A percentile compares a stretch with the other conserved stretches of the same genome.
These are phyloP conservation scores for Sylvilagus floridanus DNA, from an alignment of 2,797 vertebrate species.

Conservation along the genomic window DNA sequence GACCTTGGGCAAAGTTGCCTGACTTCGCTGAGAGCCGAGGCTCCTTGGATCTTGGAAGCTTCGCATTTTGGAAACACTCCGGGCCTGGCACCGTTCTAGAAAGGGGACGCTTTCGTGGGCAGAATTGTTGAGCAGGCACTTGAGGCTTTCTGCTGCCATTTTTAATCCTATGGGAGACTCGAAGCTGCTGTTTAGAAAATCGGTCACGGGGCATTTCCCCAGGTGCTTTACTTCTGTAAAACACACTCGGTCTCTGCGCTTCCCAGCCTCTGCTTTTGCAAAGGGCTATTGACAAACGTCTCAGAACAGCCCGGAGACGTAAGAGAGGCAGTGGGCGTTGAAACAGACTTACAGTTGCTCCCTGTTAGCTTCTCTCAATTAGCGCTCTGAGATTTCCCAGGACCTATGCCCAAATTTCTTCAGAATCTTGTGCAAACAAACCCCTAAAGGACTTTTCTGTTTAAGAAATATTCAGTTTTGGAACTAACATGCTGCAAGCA, in stretches of 20 bases:
- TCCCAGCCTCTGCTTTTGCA: background rate
- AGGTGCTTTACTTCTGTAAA: background rate
- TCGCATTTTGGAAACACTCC: background rate
- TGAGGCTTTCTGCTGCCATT: fast-evolving
- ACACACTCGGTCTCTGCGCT: background rate
- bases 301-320: background rate
- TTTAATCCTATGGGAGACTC: background rate
- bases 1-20: background rate
- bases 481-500: background rate
- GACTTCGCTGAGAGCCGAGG: fast-evolving
- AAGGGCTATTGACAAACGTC: background rate
- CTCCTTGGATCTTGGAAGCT: fast-evolving
- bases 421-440: fast-evolving
- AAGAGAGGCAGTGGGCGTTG: background rate
- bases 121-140: fast-evolving
- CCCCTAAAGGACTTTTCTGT: background rate
- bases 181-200: background rate
- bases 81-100: background rate
- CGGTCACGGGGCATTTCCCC: background rate
- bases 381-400: background rate
- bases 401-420: fast-evolving
- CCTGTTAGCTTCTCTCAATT: background rate
- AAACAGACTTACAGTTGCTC: background rate
- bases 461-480: background rate
- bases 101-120: background rate